Conservation (phyloP, 2,888 invertebrate species). For the Dimorphilus gyrociliatus region DNA sequence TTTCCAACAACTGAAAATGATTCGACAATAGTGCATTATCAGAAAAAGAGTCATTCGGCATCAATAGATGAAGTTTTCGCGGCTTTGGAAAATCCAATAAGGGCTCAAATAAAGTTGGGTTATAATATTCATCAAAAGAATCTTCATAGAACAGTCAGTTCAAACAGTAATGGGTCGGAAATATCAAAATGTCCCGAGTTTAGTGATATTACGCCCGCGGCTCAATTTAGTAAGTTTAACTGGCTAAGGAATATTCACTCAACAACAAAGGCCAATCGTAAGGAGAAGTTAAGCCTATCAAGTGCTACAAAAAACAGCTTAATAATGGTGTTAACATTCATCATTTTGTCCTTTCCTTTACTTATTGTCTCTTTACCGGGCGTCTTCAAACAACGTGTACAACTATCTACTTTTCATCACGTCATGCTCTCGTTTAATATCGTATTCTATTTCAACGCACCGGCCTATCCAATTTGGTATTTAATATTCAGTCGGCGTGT, state of each 20-base stretch:
- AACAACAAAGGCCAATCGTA: slow-evolving; percentile 14
- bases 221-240: slow-evolving; percentile 21
- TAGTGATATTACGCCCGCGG: slow-evolving; percentile 24
- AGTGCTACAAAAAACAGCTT: slow-evolving; percentile 26
- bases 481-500: slow-evolving; percentile 26
- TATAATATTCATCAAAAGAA: slow-evolving; percentile 3
- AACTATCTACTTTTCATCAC: slow-evolving; percentile 8
- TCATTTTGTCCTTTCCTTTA: slow-evolving; percentile 21
- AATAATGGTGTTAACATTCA: slow-evolving; percentile 22
- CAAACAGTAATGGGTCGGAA: slow-evolving; percentile 13
- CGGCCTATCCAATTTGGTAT: slow-evolving; percentile 28
- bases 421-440: slow-evolving; percentile 17
- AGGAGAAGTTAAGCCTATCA: slow-evolving; percentile 20
- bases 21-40: slow-evolving; percentile 18
- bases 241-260: slow-evolving; percentile 17
- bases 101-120: slow-evolving; percentile 10
- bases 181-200: slow-evolving; percentile 14
- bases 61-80: slow-evolving; percentile 19
- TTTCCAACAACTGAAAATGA: slow-evolving; percentile 5
- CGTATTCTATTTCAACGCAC: slow-evolving; percentile 24
- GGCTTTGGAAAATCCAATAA: slow-evolving; percentile 20
- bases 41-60: slow-evolving; percentile 15
- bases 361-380: slow-evolving; percentile 20
- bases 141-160: slow-evolving; percentile 13
- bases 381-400: slow-evolving; percentile 3